Evolutionary conservation across 2,113 vertebrate species (phyloP), one percentile per base, ranked within the genome.

Genomic region (Gadus chalcogrammus): DNA sequence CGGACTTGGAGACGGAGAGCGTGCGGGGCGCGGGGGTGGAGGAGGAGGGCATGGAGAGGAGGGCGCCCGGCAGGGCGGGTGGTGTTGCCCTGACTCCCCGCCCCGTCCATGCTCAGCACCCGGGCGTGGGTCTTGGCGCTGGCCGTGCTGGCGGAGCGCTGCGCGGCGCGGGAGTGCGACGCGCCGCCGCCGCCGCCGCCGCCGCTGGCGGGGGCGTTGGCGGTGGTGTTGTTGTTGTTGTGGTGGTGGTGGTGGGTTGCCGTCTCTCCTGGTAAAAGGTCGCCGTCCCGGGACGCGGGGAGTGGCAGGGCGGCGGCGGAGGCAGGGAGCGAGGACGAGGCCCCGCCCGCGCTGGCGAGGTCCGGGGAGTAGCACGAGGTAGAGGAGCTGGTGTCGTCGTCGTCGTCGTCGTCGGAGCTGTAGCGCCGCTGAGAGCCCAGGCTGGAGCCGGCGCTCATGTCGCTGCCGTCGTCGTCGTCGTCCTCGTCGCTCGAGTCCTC

Each of bases 41-140:
- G 12, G 87, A 79, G 31, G 90, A 87, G 24, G 90, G 91, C 91
- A 90, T 91, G 28, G 59, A 83, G 65, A 85, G 87, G 82, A 84
- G 67, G 35, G 85, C 78, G 31, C 88, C 75, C 12, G 80, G 76
- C 61, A 76, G 82, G 71, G 75, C 79, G 1, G 1, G 78, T 83
- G 1, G 88, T 68, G 70, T 72, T 89, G 78, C 78, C 84, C 76
- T 91, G 72, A 70, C 84, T 88, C 64, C 92, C 92, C 0, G 91
- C 92, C 18, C 93, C 94, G 0, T 95, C 95, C 94, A 95, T 94
- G 83, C 95, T 95, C 38, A 95, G 88, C 74, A 96, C 93, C 17
- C 95, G 86, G 1, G 95, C 95, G 0, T 96, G 95, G 4, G 95
- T 95, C 90, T 96, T 95, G 64, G 94, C 95, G 64, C 94, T 95